Percentiles rank a stretch among this genome's conserved stretches.
Evolutionary conservation across 2,888 invertebrate species (phyloP).

Genomic region (Meiosimyza decipiens): DNA sequence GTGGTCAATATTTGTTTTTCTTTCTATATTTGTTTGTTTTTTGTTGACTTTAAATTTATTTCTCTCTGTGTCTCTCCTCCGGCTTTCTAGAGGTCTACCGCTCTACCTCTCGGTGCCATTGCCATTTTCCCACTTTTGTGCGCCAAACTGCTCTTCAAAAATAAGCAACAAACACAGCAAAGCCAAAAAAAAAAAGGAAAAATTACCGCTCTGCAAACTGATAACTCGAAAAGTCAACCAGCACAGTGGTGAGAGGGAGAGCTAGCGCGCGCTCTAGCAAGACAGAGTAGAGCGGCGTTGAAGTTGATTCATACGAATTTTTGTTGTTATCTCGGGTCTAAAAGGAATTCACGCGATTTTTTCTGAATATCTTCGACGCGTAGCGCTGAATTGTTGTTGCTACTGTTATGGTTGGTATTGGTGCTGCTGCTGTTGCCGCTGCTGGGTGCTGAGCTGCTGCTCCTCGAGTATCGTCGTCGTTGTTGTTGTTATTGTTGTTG

Average conservation of each 20-base stretch:
- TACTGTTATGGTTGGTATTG: not conserved
- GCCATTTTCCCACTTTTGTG: not conserved
- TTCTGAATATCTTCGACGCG: constrained; percentile 21
- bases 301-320: not conserved
- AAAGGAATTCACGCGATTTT: constrained; percentile 32
- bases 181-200: too few relatives aligned
- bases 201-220: constrained; percentile 11
- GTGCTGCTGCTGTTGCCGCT: constrained; percentile 6
- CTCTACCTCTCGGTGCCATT: too few relatives aligned
- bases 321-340: constrained; percentile 11
- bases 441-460: not conserved
- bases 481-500: constrained; percentile 9
- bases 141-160: constrained; percentile 2
- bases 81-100: too few relatives aligned
- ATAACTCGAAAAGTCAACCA: constrained; percentile 21
- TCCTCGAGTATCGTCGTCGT: not conserved
- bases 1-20: too few relatives aligned
- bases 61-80: too few relatives aligned
- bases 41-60: too few relatives aligned
- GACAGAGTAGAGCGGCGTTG: not conserved
- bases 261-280: constrained; percentile 1
- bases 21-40: too few relatives aligned
- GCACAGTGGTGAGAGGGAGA: not conserved
- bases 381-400: not conserved
- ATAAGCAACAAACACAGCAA: not conserved